These are phyloP conservation scores for Vollenhovia emeryi DNA, from an alignment of 1,140 invertebrate species.

Conservation along the genomic window DNA sequence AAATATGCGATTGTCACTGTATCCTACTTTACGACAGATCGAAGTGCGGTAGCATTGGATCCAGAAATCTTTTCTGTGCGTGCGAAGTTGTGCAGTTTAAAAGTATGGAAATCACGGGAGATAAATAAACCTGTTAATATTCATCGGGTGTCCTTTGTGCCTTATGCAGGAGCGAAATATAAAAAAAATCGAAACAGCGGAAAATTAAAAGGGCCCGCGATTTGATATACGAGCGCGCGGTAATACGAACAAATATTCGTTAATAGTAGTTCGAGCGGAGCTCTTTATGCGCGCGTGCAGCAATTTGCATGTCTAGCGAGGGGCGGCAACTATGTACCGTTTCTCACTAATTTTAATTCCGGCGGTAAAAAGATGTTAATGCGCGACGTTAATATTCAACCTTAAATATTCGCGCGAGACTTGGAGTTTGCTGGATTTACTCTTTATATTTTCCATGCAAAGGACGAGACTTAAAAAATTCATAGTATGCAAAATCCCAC, in stretches of 20 bases:
- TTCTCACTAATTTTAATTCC: conserved; percentile 58
- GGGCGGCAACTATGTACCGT: conserved; percentile 19
- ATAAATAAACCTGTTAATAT: conserved; percentile 14
- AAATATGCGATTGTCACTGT: no score
- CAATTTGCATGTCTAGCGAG: conserved; percentile 50
- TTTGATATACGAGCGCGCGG: not conserved
- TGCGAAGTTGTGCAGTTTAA: not conserved
- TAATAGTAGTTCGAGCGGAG: conserved; percentile 28
- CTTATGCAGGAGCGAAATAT: not conserved
- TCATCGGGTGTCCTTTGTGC: not conserved
- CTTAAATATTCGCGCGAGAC: conserved; percentile 47
- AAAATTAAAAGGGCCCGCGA: not conserved
- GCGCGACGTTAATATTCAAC: conserved; percentile 50
- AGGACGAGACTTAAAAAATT: conserved; percentile 56
- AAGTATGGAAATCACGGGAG: not conserved
- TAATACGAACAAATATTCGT: conserved; percentile 9
- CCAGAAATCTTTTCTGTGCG: no score
- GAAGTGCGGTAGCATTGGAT: no score
- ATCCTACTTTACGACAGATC: no score
- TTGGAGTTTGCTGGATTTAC: conserved; percentile 48
- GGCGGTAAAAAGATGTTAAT: conserved; percentile 52
- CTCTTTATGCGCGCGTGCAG: conserved; percentile 1
- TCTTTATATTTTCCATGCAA: conserved; percentile 39
- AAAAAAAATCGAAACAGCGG: not conserved
- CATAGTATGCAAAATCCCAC: conserved; percentile 53